Conservation (phyloP, 2,797 vertebrate species). For the Hydrophis major region DNA sequence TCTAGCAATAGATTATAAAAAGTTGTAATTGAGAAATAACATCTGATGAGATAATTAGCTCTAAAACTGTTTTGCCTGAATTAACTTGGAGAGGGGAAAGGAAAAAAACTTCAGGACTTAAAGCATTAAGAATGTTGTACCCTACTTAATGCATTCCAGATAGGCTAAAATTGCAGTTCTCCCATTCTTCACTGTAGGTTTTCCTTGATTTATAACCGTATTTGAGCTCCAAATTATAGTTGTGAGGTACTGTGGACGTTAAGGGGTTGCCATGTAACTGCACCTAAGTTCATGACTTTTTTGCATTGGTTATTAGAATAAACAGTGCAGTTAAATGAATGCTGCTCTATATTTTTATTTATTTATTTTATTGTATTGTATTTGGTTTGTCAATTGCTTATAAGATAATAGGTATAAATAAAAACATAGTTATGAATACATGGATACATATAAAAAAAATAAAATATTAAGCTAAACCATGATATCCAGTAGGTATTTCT, state of each 20-base stretch:
- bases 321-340: too few species aligned
- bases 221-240: background rate
- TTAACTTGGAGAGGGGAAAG: background rate
- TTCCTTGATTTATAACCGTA: too few species aligned
- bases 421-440: too few species aligned
- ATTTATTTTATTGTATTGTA: too few species aligned
- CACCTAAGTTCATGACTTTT: background rate
- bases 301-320: background rate
- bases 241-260: background rate
- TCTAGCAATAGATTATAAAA: conserved; percentile 16
- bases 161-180: too few species aligned
- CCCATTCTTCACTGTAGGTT: too few species aligned
- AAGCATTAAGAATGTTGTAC: background rate
- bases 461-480: background rate
- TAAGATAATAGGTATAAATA: too few species aligned
- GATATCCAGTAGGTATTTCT: background rate
- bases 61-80: conserved; percentile 9
- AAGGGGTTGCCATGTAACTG: background rate
- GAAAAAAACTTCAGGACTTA: background rate
- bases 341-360: background rate
- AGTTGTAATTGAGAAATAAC: conserved; percentile 9
- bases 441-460: too few species aligned
- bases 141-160: too few species aligned
- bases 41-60: background rate
- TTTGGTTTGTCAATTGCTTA: too few species aligned